These are phyloP conservation scores for Atherinomorus stipes DNA, from an alignment of 2,113 vertebrate genomes.

Conservation along the genomic window DNA sequence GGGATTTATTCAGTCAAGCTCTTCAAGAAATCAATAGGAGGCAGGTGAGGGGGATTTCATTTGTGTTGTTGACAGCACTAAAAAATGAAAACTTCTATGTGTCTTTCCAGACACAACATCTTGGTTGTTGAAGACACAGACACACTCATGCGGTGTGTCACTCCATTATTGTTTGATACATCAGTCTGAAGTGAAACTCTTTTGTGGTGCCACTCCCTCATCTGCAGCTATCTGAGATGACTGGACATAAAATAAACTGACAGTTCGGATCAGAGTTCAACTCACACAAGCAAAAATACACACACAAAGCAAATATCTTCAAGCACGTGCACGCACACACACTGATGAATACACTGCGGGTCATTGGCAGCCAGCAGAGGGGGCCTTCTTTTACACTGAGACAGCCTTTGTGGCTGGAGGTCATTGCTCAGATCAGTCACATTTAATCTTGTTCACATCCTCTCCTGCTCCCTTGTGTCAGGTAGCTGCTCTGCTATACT, in stretches of 20 bases:
- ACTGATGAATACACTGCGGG: background rate
- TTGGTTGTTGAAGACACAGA: slow-evolving; percentile 13
- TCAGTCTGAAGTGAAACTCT: slow-evolving; percentile 48
- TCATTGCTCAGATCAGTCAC: slow-evolving; percentile 62
- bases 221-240: slow-evolving; percentile 48
- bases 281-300: slow-evolving; percentile 28
- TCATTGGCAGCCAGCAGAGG: slow-evolving; percentile 63
- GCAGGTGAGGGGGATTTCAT: background rate
- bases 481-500: slow-evolving; percentile 37
- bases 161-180: slow-evolving; percentile 14
- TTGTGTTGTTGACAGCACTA: background rate
- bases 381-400: slow-evolving; percentile 67
- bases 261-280: slow-evolving; percentile 43
- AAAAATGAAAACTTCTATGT: slow-evolving; percentile 3
- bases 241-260: slow-evolving; percentile 66
- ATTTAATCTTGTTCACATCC: slow-evolving; percentile 52
- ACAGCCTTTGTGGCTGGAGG: slow-evolving; percentile 59
- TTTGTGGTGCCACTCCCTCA: slow-evolving; percentile 51
- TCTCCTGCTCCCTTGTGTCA: slow-evolving; percentile 28
- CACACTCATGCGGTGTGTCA: background rate
- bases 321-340: background rate
- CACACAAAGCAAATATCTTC: slow-evolving; percentile 3
- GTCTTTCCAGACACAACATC: background rate
- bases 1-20: background rate
- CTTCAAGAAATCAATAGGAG: background rate